Evolutionary conservation across 2,113 vertebrate species (phyloP).

Genomic region (Clarias gariepinus): DNA sequence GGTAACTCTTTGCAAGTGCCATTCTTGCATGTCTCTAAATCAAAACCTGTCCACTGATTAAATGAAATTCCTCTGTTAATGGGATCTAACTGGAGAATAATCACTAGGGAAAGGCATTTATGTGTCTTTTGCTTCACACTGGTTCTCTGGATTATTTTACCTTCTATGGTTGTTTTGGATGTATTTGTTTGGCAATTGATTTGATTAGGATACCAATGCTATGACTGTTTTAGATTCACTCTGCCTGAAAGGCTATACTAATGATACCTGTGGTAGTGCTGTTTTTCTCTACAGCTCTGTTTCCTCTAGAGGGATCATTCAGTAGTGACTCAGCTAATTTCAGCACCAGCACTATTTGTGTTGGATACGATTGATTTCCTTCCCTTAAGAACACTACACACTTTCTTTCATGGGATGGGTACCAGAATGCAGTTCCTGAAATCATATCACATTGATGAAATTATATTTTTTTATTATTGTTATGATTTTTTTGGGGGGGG

Average conservation of each 20-base stretch:
- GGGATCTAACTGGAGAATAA: constrained; percentile 4
- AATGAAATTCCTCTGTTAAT: not conserved
- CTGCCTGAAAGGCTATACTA: not conserved
- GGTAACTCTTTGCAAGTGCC: constrained; percentile 8
- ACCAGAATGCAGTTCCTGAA: not conserved
- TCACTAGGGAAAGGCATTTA: constrained; percentile 3
- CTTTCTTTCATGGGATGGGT: not conserved
- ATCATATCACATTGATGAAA: not conserved
- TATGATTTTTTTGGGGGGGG: no score
- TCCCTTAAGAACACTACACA: constrained; percentile 14
- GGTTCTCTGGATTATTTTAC: not conserved
- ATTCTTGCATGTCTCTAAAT: constrained; percentile 21
- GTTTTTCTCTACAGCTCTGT: constrained; percentile 54
- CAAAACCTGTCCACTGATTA: not conserved
- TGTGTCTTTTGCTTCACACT: constrained; percentile 5
- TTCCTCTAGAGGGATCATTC: constrained; percentile 28
- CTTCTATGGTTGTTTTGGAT: constrained; percentile 3
- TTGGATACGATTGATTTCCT: constrained; percentile 35
- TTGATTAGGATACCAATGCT: constrained; percentile 1
- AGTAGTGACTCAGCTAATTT: constrained; percentile 42
- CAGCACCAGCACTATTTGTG: constrained; percentile 31
- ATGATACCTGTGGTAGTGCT: constrained; percentile 28
- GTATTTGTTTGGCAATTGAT: not conserved
- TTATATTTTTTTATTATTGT: not conserved
- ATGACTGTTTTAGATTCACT: not conserved